phyloP scores from a whole-genome alignment of 2,113 vertebrate species.

The Tamias sibiricus region DNA sequence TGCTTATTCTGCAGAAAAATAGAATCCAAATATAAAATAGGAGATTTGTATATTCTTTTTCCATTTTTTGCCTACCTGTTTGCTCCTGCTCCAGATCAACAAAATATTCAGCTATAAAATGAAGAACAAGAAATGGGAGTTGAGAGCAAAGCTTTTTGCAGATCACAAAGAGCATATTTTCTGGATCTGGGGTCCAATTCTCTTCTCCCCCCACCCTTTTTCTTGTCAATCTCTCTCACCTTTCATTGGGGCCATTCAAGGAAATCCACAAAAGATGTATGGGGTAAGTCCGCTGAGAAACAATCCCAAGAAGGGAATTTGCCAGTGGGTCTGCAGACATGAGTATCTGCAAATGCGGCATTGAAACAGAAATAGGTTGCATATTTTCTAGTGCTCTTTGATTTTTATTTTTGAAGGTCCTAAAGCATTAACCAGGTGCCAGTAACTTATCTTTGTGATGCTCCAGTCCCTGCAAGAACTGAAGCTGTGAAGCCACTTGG shows the following conservation, averaged over 20 bases:
- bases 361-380: constrained; percentile 80
- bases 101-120: neutral
- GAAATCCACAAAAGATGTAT: neutral
- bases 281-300: neutral
- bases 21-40: constrained; percentile 38
- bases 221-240: neutral
- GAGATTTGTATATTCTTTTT: neutral
- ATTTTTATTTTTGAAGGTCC: constrained; percentile 76
- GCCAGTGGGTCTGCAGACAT: constrained; percentile 57
- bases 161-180: neutral
- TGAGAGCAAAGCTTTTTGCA: neutral
- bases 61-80: neutral
- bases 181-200: neutral
- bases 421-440: constrained; percentile 83
- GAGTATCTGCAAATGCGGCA: constrained; percentile 76
- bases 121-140: neutral
- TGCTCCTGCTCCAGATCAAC: neutral
- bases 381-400: constrained; percentile 79
- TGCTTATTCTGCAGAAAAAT: constrained; percentile 29
- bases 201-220: neutral
- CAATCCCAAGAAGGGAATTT: neutral
- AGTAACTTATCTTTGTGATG: constrained; percentile 81
- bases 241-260: neutral
- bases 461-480: constrained; percentile 80
- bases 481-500: constrained; percentile 82